Evolutionary conservation across 1,140 invertebrate genomes (phyloP).

Genomic region (Pygmarrhopalites habei): DNA sequence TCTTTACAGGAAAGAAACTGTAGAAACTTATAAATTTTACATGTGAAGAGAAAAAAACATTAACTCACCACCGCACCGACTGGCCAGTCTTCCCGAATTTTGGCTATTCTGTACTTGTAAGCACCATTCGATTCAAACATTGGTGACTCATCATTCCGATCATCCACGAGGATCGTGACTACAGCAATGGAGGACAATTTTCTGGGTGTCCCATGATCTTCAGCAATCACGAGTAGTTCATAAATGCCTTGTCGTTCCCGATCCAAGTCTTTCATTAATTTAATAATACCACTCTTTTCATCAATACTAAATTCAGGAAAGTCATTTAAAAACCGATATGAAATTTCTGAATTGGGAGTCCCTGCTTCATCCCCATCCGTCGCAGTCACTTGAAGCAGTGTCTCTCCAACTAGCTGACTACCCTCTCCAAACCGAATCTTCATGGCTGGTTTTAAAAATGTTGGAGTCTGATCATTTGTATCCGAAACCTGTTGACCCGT

Average conservation of each 20-base stretch:
- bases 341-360: constrained; percentile 58
- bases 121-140: constrained; percentile 50
- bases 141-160: constrained; percentile 87
- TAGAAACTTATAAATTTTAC: too few species aligned
- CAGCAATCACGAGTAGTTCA: constrained; percentile 72
- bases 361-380: constrained; percentile 47
- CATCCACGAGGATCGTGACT: constrained; percentile 71
- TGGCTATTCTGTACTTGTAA: constrained; percentile 56
- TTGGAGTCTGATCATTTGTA: constrained; percentile 48
- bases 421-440: constrained; percentile 46
- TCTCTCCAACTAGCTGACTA: constrained; percentile 42
- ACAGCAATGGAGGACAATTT: constrained; percentile 63
- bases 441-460: constrained; percentile 49
- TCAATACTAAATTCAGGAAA: constrained; percentile 78
- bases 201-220: constrained; percentile 47
- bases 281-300: constrained; percentile 64
- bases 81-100: constrained; percentile 84
- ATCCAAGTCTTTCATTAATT: constrained; percentile 62
- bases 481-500: constrained; percentile 42
- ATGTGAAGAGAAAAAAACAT: constrained; percentile 35
- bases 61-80: constrained; percentile 64
- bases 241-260: constrained; percentile 75
- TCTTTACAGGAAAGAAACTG: too few species aligned
- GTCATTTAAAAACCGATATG: constrained; percentile 71
- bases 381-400: constrained; percentile 48